Evolutionary conservation across 2,888 invertebrate species (phyloP), one percentile per base, ranked within the genome.

Genomic region (Psylliodes chrysocephalus): DNA sequence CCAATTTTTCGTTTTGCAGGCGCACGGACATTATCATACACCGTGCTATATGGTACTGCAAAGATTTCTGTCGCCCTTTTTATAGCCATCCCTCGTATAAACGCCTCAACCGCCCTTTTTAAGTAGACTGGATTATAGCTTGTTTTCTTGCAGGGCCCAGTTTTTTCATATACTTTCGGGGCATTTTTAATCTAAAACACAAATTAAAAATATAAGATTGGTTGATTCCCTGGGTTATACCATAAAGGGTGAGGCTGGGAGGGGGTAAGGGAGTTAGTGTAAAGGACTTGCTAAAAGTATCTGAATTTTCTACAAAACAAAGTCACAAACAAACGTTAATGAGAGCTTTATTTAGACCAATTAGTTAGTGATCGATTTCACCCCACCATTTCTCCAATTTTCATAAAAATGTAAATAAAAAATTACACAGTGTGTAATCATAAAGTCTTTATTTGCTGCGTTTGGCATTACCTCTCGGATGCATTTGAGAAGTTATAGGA

Each of bases 61-160:
- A 33, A 33, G 47, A 18, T 60, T 51, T 57, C 52, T 2, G 1
- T 57, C 46, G 52, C n/a, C n/a, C n/a, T n/a, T n/a, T n/a, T n/a
- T n/a, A n/a, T n/a, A n/a, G n/a, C n/a, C n/a, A n/a, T n/a, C 52
- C 57, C 46, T 57, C 57, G n/a, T 15, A 63, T 49, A 51, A 19
- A 40, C 19, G 28, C n/a, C 12, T 57, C 35, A 30, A 57, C 57
- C 42, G 57, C 57, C 46, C 2, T 53, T 53, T 35, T 15, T 35
- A 57, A 57, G 44, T 57, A 57, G 46, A 57, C 57, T 57, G 57
- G 38, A 19, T 57, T 57, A 8, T 53, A n/a, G 38, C 17, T 30
- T 57, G 28, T 28, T 62, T 62, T 55, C 33, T 35, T 55, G 17
- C 46, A 55, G 25, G 47, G 55, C 33, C 62, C 55, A 46, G 53